Base-by-base conservation (phyloP, 1,140 invertebrate genomes). In the Euglossa dilemma region DNA sequence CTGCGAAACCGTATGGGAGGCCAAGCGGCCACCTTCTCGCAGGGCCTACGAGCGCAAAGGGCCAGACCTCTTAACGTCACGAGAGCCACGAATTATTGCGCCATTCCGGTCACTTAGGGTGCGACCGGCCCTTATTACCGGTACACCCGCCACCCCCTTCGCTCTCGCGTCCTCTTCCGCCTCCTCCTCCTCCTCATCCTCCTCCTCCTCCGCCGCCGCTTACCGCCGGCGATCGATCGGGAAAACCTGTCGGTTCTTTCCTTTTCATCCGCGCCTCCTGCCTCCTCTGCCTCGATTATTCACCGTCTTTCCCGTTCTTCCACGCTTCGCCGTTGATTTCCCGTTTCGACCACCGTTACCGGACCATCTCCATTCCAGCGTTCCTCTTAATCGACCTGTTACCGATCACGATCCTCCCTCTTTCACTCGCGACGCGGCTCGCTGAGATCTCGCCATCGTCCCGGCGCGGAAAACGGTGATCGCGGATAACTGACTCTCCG, bases 41-140 rank as follows among this genome's bases (percentile, higher is more conserved):
- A 85, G 86, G 85, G 84, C 88, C 90, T 85, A 87, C 82, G 78
- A 86, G 81, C 80, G 88, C 85, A 88, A 91, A 91, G 90, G 91
- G 89, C 36, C 91, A 92, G 91, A 89, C 90, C 93, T 94, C 93
- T 94, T 93, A 93, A 92, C 90, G 93, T 93, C 92, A 93, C 90
- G 93, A 91, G 90, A 93, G 91, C 89, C 91, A 91, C 91, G 91
- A 93, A 93, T 94, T 93, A 94, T 93, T 93, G 90, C 92, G 83
- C 93, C 92, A 93, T 94, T 93, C 90, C 89, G 92, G 92, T 93
- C 93, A 93, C 93, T 93, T 93, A 93, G 91, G 92, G 90, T 91
- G 89, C 91, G 90, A 92, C 91, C 89, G 89, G 91, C 89, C 92
- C 91, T 93, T 93, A 93, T 93, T 93, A 92, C 91, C 86, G 83